Evolutionary conservation across 2,797 vertebrate species (phyloP).

Genomic region (Aulostomus chinensis): DNA sequence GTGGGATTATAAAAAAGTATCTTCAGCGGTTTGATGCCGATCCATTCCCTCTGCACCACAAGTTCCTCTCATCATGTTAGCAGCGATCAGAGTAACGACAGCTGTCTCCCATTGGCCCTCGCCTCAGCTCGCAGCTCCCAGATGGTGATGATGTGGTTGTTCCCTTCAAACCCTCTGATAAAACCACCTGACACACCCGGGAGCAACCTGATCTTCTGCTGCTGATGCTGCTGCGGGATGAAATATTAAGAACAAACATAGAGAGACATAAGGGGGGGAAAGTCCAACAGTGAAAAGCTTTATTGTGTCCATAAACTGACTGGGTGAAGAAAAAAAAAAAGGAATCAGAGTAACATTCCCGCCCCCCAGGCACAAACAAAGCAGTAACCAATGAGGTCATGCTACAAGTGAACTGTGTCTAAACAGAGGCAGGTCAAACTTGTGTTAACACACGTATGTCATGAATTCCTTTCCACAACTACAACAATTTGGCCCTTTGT

Average conservation of each 20-base stretch:
- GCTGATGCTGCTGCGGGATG: slow-evolving; percentile 1
- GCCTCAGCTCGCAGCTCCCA: slow-evolving; percentile 19
- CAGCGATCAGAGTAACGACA: slow-evolving; percentile 17
- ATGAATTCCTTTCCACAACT: slow-evolving; percentile 42
- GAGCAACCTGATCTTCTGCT: slow-evolving; percentile 34
- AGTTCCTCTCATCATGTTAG: slow-evolving; percentile 1
- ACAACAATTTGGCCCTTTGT: slow-evolving; percentile 17
- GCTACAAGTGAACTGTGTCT: slow-evolving; percentile 34
- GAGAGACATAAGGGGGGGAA: not conserved
- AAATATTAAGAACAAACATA: slow-evolving; percentile 8
- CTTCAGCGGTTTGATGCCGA: not conserved
- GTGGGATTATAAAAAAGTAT: too few species aligned
- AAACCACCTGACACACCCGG: slow-evolving; percentile 21
- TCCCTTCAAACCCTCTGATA: not conserved
- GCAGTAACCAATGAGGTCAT: slow-evolving; percentile 46
- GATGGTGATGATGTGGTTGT: slow-evolving; percentile 11
- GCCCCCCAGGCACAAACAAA: slow-evolving; percentile 34
- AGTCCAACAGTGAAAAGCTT: slow-evolving; percentile 12
- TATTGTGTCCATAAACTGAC: slow-evolving; percentile 42
- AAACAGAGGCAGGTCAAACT: slow-evolving; percentile 26
- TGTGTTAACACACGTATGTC: slow-evolving; percentile 54
- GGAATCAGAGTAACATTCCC: slow-evolving; percentile 32
- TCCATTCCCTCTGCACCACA: not conserved
- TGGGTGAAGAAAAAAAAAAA: slow-evolving; percentile 8
- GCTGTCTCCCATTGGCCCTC: slow-evolving; percentile 35